phyloP scores from a whole-genome alignment of 2,888 invertebrate genomes.

The Camponotus fellah region DNA sequence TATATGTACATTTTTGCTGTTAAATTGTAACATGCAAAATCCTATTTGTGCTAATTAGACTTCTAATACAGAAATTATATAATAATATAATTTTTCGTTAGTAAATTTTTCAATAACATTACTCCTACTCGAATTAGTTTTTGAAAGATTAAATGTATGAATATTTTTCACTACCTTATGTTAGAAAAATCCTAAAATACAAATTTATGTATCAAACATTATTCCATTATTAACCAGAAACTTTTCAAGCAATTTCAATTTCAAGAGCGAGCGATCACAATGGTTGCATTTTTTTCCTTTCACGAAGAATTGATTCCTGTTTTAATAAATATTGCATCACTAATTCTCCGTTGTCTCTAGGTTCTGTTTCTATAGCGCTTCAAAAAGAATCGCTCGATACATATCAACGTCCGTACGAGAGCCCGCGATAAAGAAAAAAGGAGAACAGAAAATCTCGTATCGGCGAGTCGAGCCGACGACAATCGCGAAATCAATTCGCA shows the following conservation, averaged over 20 bases:
- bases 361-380: constrained; percentile 48
- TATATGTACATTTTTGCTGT: too few species aligned
- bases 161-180: neutral
- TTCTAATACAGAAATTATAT: neutral
- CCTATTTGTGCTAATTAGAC: neutral
- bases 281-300: constrained; percentile 21
- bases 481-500: constrained; percentile 83
- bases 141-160: neutral
- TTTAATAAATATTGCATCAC: constrained; percentile 48
- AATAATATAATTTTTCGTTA: neutral
- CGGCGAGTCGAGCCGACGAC: constrained; percentile 66
- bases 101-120: neutral
- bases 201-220: constrained; percentile 9
- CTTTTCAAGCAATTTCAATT: constrained; percentile 30
- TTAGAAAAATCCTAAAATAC: neutral
- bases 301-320: constrained; percentile 33
- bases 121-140: neutral
- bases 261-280: constrained; percentile 30
- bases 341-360: constrained; percentile 43
- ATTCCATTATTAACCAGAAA: constrained; percentile 11
- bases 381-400: constrained; percentile 56
- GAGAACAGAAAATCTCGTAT: constrained; percentile 57
- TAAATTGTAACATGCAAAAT: neutral
- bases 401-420: constrained; percentile 49
- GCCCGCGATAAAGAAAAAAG: constrained; percentile 23